Evolutionary conservation across 2,888 invertebrate species (phyloP).

Genomic region (Seira sanloemensis): DNA sequence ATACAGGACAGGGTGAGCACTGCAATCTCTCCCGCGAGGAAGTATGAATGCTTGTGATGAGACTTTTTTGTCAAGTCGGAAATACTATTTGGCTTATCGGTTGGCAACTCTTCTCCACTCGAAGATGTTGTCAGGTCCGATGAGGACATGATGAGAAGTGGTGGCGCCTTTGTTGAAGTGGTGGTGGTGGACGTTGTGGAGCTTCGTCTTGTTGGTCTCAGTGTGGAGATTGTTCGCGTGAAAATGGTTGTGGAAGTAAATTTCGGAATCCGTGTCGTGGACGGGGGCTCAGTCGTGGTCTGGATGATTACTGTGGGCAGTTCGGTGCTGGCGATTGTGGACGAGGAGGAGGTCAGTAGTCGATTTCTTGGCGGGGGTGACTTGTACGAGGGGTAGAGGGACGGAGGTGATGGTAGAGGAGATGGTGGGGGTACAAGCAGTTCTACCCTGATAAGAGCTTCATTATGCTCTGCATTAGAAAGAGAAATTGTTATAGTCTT

Average conservation of each 20-base stretch:
- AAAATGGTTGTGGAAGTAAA: constrained; percentile 40
- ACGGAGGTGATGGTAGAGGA: constrained; percentile 24
- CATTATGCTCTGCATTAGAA: constrained; percentile 70
- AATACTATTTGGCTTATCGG: constrained; percentile 48
- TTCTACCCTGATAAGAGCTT: constrained; percentile 70
- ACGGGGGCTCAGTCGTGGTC: constrained; percentile 24
- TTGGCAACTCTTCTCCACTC: constrained; percentile 34
- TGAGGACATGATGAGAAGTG: constrained; percentile 36
- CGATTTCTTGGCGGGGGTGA: constrained; percentile 40
- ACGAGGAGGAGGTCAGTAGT: constrained; percentile 47
- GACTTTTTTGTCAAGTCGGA: constrained; percentile 58
- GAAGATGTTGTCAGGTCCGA: constrained; percentile 45
- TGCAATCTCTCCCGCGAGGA: constrained; percentile 80
- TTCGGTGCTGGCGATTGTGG: constrained; percentile 56
- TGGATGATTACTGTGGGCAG: constrained; percentile 29
- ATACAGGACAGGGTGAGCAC: constrained; percentile 88
- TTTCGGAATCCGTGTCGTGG: constrained; percentile 18
- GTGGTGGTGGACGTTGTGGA: constrained; percentile 10
- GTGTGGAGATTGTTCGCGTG: constrained; percentile 16
- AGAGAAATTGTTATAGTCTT: neutral
- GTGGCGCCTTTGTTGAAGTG: constrained; percentile 25
- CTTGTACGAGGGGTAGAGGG: constrained; percentile 31
- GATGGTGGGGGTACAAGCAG: constrained; percentile 34
- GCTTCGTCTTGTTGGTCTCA: neutral
- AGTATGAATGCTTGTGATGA: constrained; percentile 67